Evolutionary conservation across 1,140 invertebrate genomes (phyloP).

Genomic region (Zaprionus davidi): DNA sequence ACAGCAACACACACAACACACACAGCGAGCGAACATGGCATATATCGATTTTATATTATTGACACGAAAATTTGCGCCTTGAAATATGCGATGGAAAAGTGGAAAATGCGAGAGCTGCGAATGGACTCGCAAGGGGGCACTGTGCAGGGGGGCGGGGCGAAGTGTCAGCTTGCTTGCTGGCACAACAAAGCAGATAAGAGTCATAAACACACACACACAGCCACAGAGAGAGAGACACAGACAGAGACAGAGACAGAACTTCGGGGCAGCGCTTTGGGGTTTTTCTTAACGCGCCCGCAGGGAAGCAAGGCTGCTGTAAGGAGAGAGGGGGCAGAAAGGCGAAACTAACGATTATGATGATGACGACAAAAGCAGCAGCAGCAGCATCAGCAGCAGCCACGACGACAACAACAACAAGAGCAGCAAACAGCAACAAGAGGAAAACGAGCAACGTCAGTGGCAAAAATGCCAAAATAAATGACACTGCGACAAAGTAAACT

Average conservation of each 20-base stretch:
- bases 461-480: conserved; percentile 79
- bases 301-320: not conserved
- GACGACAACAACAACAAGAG: conserved; percentile 8
- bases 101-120: conserved; percentile 50
- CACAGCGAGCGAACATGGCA: conserved; percentile 13
- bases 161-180: conserved; percentile 44
- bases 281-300: conserved; percentile 42
- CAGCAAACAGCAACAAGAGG: conserved; percentile 4
- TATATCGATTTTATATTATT: conserved; percentile 78
- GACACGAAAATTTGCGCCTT: conserved; percentile 78
- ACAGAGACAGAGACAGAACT: conserved; percentile 2
- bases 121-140: not conserved
- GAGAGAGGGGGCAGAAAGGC: conserved; percentile 22
- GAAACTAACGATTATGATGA: conserved; percentile 77
- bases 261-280: conserved; percentile 33
- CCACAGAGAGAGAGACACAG: conserved; percentile 4
- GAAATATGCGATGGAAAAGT: conserved; percentile 74
- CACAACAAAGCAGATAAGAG: conserved; percentile 73
- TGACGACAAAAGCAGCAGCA: conserved; percentile 57
- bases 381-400: conserved; percentile 20
- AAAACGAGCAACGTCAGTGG: conserved; percentile 44
- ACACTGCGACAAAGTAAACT: conserved; percentile 81
- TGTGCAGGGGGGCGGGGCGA: not conserved
- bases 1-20: conserved; percentile 7
- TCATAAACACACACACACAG: conserved; percentile 64